phyloP scores from a whole-genome alignment of 2,888 invertebrate species.

The Pilophorus perplexus region DNA sequence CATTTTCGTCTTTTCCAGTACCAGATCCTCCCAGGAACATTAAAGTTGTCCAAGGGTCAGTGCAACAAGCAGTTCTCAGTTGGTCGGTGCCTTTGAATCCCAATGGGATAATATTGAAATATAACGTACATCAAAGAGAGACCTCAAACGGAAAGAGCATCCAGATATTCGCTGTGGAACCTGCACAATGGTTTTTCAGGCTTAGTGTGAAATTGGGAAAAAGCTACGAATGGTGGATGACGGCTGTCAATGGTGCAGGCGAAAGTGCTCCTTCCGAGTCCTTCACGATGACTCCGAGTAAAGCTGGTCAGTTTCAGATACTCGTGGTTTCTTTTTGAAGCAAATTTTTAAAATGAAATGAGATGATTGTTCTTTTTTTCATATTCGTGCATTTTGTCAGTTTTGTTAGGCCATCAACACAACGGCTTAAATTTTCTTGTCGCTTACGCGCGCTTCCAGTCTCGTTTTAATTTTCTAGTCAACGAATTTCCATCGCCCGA shows the following conservation, averaged over 20 bases:
- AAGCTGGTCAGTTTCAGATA: constrained; percentile 25
- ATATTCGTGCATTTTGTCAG: too few species aligned
- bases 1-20: constrained; percentile 4
- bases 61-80: constrained; percentile 33
- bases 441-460: too few species aligned
- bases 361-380: neutral
- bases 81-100: constrained; percentile 32
- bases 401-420: too few species aligned
- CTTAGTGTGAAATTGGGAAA: constrained; percentile 34
- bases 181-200: constrained; percentile 28
- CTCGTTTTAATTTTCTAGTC: too few species aligned
- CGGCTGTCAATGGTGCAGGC: constrained; percentile 39
- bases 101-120: constrained; percentile 33
- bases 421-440: too few species aligned
- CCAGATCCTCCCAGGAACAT: constrained; percentile 36
- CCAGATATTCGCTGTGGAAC: constrained; percentile 16
- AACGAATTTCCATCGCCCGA: neutral
- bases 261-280: constrained; percentile 36
- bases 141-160: constrained; percentile 61
- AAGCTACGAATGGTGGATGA: constrained; percentile 42
- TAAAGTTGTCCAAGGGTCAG: constrained; percentile 34
- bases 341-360: neutral
- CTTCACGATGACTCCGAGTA: constrained; percentile 28
- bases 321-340: neutral
- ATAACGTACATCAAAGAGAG: constrained; percentile 39